Conservation (phyloP, 2,888 invertebrate species). For the Conchocele bisecta region DNA sequence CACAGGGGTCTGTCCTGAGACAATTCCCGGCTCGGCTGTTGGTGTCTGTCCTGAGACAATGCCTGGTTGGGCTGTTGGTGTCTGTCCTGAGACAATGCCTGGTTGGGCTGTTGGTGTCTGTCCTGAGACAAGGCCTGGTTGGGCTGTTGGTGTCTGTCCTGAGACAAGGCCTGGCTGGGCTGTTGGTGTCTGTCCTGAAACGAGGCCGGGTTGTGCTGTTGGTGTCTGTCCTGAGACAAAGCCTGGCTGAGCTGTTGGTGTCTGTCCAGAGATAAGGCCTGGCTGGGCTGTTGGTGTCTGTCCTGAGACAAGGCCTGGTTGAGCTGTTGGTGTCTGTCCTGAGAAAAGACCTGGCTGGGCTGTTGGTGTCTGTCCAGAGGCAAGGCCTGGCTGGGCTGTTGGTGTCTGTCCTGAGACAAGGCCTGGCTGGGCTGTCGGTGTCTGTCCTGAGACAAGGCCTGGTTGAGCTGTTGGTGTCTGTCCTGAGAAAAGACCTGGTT, state of each 20-base stretch:
- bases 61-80: conserved; percentile 1
- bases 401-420: conserved; percentile 1
- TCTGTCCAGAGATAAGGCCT: background rate
- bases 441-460: background rate
- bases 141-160: background rate
- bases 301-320: background rate
- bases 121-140: background rate
- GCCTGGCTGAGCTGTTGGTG: conserved; percentile 4
- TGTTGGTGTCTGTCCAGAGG: conserved; percentile 3
- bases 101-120: conserved; percentile 1
- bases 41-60: conserved; percentile 1
- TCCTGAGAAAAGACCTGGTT: conserved; percentile 12
- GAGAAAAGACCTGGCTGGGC: conserved; percentile 5
- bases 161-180: conserved; percentile 2
- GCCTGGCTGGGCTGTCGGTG: conserved; percentile 14
- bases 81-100: conserved; percentile 2
- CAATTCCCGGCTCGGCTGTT: background rate
- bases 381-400: conserved; percentile 5
- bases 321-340: conserved; percentile 6
- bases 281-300: background rate
- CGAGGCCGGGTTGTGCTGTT: background rate
- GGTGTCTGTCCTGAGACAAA: conserved; percentile 4
- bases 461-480: conserved; percentile 20
- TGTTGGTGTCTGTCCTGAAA: background rate
- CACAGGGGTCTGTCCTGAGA: background rate